These are phyloP conservation scores for Caenorhabditis imperialis DNA, from an alignment of 2,888 invertebrate genomes.

Conservation along the genomic window DNA sequence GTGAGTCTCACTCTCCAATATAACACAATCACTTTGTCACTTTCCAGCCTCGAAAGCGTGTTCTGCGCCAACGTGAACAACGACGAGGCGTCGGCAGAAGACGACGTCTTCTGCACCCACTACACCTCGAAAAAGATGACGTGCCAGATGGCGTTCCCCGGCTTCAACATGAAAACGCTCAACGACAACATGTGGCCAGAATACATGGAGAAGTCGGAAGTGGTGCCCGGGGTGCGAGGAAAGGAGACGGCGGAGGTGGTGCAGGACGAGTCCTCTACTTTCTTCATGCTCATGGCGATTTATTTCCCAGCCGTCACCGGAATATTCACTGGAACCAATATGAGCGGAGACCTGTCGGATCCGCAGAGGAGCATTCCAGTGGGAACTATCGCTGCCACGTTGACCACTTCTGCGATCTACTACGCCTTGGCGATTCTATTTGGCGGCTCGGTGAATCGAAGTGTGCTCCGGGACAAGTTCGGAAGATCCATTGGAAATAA, in stretches of 20 bases:
- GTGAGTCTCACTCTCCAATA: constrained; percentile 56
- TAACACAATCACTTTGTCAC: neutral
- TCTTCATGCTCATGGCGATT: constrained; percentile 96
- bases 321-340: constrained; percentile 98
- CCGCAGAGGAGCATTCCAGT: constrained; percentile 98
- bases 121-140: constrained; percentile 75
- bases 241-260: constrained; percentile 81
- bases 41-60: constrained; percentile 68
- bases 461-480: constrained; percentile 96
- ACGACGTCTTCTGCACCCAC: constrained; percentile 65
- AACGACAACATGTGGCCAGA: constrained; percentile 64
- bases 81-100: constrained; percentile 36
- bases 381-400: constrained; percentile 95
- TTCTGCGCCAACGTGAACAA: constrained; percentile 66
- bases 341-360: constrained; percentile 95
- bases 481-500: constrained; percentile 96
- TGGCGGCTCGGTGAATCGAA: constrained; percentile 91
- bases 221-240: constrained; percentile 67
- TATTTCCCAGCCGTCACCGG: constrained; percentile 99
- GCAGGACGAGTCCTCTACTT: constrained; percentile 89
- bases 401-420: constrained; percentile 96
- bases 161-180: constrained; percentile 91
- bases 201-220: constrained; percentile 73
- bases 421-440: constrained; percentile 88
- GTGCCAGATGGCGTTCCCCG: constrained; percentile 89